Evolutionary conservation across 2,888 invertebrate genomes (phyloP), one percentile per base, ranked within the genome.

Genomic region (Tipula helvola): DNA sequence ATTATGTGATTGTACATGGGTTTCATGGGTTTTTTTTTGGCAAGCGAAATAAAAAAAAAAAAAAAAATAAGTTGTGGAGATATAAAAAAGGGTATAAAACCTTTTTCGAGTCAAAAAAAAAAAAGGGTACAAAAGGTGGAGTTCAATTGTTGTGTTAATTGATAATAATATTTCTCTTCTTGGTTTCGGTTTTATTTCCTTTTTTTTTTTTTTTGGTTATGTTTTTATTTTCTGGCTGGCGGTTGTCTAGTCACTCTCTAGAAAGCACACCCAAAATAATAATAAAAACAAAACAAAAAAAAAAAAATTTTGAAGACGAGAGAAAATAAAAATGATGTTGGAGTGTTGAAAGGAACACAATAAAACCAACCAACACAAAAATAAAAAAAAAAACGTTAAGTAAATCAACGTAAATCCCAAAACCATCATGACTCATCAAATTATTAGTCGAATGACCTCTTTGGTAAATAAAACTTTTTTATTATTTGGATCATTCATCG

Each of bases 101-200:
- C 84, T 84, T 84, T 84, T 84, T 39, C 84, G 36, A 84, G 84
- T 84, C 28, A 28, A 28, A 84, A 84, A 71, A 71, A 84, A 71
- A 71, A 84, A 84, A 84, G 84, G 84, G 41, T 84, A 84, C 84
- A 41, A 84, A 84, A 84, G 84, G 84, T 84, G 84, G 84, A 84
- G 84, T 84, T 84, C 84, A 84, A 84, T 84, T 84, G 84, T 84
- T 84, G 84, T 84, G 84, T 84, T 84, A 84, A 84, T 84, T 84
- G 84, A 84, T 84, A 84, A 84, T 84, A 84, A 84, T 84, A 84
- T 84, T 84, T 84, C 84, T 84, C 41, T 39, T 84, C 71, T 71
- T 71, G 71, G 18, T 71, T 71, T 71, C 28, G 28, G 71, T 18
- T 71, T 71, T 71, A 28, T 28, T 71, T 71, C 28, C 71, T 28